Evolutionary conservation across 2,888 invertebrate species (phyloP), one percentile per base, ranked within the genome.

Genomic region (Lepidochitona cinerea): DNA sequence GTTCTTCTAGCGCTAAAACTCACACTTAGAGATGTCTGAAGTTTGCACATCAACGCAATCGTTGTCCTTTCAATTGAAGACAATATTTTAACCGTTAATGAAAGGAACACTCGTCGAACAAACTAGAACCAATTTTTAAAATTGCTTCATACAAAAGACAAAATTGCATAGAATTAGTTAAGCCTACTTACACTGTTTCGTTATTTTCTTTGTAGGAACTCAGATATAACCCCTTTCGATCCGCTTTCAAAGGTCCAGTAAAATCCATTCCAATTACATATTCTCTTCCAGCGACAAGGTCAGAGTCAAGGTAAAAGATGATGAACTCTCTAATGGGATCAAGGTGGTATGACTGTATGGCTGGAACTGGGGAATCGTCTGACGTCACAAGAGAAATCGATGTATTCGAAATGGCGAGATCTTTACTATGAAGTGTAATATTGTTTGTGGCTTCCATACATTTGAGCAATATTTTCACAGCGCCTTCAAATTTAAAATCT

Each of bases 211-310:
- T 78, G 71, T 85, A 86, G 1, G 79, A 65, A 52, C 85, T 84
- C 29, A 82, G 80, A 69, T 86, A 86, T 35, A 86, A 68, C 0
- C 86, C 86, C 1, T 75, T 76, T n/a, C 84, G 73, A 41, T 84
- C 84, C 54, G 79, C 81, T 9, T 94, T 94, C 69, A 96, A 91
- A 75, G 93, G 92, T 0, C 96, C 96, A 5, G 92, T 91, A 86
- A 94, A 97, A 67, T 93, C 93, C 76, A 96, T 93, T 79, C 93
- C 92, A 78, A 97, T 88, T 69, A 93, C 90, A 88, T 96, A 96
- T 78, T 93, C 92, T 65, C 92, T 91, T 18, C 94, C 94, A 18
- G 90, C 91, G 79, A 91, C 91, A 75, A 96, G 89, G 35, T 91
- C 90, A 68, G 93, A 93, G 36, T 92, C 91, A 79, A 95, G 90